phyloP scores from a whole-genome alignment of 2,888 invertebrate genomes.

The Euplagia quadripunctaria region DNA sequence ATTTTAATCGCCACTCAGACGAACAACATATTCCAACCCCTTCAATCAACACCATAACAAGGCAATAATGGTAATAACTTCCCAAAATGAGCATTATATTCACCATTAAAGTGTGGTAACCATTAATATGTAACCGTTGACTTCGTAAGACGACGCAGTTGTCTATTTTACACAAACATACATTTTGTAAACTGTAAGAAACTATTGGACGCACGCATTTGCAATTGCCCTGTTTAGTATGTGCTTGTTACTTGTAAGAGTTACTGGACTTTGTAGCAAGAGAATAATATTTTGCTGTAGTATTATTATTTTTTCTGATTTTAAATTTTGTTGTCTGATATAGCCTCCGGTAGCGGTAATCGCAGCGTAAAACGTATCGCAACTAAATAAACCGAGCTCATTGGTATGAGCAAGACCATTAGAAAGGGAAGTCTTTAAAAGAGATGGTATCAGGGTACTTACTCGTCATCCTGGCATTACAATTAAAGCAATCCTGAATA shows the following conservation, averaged over 20 bases:
- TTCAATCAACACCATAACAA: constrained; percentile 14
- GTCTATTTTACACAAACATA: constrained; percentile 72
- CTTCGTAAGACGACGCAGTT: constrained; percentile 54
- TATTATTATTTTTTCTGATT: background rate
- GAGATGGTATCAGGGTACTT: no score
- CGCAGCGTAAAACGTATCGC: no score
- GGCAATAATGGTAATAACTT: constrained; percentile 7
- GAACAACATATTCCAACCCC: background rate
- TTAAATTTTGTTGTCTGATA: no score
- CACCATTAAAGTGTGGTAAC: constrained; percentile 27
- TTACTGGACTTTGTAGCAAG: background rate
- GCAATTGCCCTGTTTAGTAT: constrained; percentile 49
- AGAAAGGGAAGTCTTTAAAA: no score
- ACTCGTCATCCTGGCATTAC: no score
- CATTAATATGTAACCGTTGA: constrained; percentile 28
- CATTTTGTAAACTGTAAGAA: constrained; percentile 60
- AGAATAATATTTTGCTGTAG: background rate
- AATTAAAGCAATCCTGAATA: no score
- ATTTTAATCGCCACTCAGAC: background rate
- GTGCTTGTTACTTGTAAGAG: constrained; percentile 28
- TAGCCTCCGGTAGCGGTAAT: no score
- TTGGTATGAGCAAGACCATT: no score
- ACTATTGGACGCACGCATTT: constrained; percentile 72
- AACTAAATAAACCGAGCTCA: no score
- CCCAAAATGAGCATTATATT: constrained; percentile 26